Conservation (phyloP, 2,888 invertebrate species). For the Scaptomyza tumidula region DNA sequence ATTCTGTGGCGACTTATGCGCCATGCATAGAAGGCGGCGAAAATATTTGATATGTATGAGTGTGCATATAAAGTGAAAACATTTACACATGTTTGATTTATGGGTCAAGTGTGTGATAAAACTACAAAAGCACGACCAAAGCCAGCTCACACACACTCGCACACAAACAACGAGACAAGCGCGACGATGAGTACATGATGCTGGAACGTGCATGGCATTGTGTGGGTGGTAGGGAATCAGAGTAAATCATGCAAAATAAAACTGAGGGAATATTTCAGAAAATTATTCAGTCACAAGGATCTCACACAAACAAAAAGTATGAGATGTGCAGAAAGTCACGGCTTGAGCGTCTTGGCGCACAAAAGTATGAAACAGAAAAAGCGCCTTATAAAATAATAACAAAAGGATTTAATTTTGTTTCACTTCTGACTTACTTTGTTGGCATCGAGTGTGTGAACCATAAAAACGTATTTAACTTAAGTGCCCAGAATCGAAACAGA, state of each 20-base stretch:
- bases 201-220: background rate
- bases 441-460: conserved; percentile 28
- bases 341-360: conserved; percentile 40
- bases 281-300: conserved; percentile 68
- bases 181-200: conserved; percentile 29
- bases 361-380: conserved; percentile 66
- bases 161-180: conserved; percentile 18
- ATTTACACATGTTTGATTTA: conserved; percentile 79
- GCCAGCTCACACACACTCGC: conserved; percentile 29
- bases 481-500: conserved; percentile 37
- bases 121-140: conserved; percentile 66
- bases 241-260: conserved; percentile 77
- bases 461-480: conserved; percentile 66
- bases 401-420: conserved; percentile 18
- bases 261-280: conserved; percentile 59
- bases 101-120: conserved; percentile 79
- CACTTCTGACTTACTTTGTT: background rate
- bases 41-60: conserved; percentile 75
- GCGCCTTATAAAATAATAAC: conserved; percentile 38
- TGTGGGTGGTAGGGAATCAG: conserved; percentile 51
- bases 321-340: conserved; percentile 68
- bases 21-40: conserved; percentile 63
- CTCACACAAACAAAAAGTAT: conserved; percentile 20
- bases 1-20: conserved; percentile 33
- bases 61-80: conserved; percentile 79